Conservation (phyloP, 1,140 invertebrate genomes). For the Rhopalosiphum padi region DNA sequence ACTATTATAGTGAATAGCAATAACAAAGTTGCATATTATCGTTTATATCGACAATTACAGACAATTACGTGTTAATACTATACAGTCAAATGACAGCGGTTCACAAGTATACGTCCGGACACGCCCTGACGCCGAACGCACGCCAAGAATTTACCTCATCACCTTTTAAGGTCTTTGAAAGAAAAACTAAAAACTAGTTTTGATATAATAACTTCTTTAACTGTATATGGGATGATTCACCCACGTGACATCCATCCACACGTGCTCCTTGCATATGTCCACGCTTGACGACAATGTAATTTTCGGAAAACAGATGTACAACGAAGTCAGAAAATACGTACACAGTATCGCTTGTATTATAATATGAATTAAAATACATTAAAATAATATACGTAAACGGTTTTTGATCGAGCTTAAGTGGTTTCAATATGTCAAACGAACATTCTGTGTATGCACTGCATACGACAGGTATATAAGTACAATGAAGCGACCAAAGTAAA, state of each 20-base stretch:
- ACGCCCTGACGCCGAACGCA: constrained; percentile 33
- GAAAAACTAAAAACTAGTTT: constrained; percentile 53
- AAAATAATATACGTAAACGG: background rate
- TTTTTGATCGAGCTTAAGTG: background rate
- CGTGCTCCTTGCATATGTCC: background rate
- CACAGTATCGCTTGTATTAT: background rate
- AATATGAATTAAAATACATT: background rate
- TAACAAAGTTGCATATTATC: background rate
- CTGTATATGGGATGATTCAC: constrained; percentile 22
- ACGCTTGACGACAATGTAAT: background rate
- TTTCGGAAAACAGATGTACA: background rate
- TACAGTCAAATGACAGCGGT: background rate
- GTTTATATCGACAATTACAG: background rate
- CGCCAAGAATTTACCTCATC: constrained; percentile 44
- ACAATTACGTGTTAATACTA: background rate
- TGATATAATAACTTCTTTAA: constrained; percentile 12
- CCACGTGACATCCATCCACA: constrained; percentile 37
- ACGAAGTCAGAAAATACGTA: background rate
- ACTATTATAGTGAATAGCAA: background rate
- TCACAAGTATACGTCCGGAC: constrained; percentile 26
- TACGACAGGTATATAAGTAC: background rate
- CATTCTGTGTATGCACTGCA: background rate
- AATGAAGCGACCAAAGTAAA: background rate
- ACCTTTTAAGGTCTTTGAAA: constrained; percentile 51
- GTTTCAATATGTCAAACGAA: background rate